phyloP scores from a whole-genome alignment of 2,113 vertebrate species.

The Bucco capensis region DNA sequence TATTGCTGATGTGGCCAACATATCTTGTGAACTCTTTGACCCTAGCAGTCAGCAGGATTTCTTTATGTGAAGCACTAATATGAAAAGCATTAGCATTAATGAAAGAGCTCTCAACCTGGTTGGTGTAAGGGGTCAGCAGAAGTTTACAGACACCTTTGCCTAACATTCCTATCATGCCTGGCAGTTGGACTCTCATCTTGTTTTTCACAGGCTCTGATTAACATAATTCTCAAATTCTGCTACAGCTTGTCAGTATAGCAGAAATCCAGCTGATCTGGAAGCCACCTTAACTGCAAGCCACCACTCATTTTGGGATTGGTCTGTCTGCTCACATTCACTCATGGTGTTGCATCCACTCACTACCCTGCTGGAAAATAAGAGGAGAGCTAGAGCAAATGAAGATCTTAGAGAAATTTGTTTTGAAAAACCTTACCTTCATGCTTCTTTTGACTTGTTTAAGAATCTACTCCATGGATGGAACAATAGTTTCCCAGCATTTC shows the following conservation, averaged over 20 bases:
- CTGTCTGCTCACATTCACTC: not conserved
- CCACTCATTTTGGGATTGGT: not conserved
- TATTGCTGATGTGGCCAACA: not conserved
- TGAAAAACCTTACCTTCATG: not conserved
- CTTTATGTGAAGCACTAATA: slow-evolving; percentile 46
- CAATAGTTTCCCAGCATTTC: not conserved
- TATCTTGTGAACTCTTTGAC: slow-evolving; percentile 37
- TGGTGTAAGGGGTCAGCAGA: slow-evolving; percentile 44
- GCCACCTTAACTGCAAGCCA: not conserved
- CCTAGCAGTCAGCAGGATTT: slow-evolving; percentile 45
- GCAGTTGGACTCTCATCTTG: slow-evolving; percentile 2
- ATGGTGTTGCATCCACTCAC: not conserved
- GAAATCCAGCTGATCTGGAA: not conserved
- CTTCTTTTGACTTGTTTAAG: not conserved
- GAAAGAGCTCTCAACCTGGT: slow-evolving; percentile 22
- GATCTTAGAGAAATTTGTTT: not conserved
- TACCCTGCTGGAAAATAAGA: not conserved
- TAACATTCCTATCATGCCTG: slow-evolving; percentile 42
- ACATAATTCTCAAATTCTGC: not conserved
- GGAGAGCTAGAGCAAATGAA: not conserved
- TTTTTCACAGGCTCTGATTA: slow-evolving; percentile 6
- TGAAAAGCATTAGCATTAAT: slow-evolving; percentile 62
- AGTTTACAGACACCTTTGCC: slow-evolving; percentile 62
- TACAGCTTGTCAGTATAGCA: not conserved
- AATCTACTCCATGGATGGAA: not conserved